phyloP scores from a whole-genome alignment of 1,140 invertebrate species.

The Lordiphosa collinella region DNA sequence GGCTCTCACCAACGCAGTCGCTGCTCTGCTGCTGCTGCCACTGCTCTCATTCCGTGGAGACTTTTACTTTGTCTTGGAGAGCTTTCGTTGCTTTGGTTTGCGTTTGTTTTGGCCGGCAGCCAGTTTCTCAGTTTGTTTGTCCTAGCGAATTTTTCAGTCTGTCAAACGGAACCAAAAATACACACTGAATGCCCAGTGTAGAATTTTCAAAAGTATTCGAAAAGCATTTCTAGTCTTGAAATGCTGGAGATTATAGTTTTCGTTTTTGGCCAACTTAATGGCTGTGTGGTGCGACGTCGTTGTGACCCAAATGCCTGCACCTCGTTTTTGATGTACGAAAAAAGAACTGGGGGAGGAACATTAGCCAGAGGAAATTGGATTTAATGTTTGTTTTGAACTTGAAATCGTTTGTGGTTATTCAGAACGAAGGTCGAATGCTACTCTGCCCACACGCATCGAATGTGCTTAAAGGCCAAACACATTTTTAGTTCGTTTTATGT shows the following conservation, averaged over 20 bases:
- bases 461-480: no score
- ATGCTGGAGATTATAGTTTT: not conserved
- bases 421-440: no score
- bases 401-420: no score
- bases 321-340: not conserved
- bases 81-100: not conserved
- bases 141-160: conserved; percentile 9
- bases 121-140: conserved; percentile 25
- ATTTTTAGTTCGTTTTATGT: not conserved
- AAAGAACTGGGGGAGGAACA: no score
- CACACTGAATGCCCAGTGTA: not conserved
- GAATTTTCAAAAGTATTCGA: not conserved
- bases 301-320: not conserved
- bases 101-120: conserved; percentile 33
- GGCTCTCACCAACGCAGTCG: not conserved
- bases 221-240: conserved; percentile 1
- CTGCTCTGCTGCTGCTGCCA: not conserved
- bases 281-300: not conserved
- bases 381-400: no score
- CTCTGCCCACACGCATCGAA: no score
- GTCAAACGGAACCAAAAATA: conserved; percentile 46
- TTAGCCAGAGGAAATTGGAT: no score
- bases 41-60: no score
- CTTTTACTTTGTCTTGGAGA: no score
- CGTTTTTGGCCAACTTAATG: not conserved